phyloP scores from a whole-genome alignment of 1,140 invertebrate genomes.

The Oncopeltus fasciatus region DNA sequence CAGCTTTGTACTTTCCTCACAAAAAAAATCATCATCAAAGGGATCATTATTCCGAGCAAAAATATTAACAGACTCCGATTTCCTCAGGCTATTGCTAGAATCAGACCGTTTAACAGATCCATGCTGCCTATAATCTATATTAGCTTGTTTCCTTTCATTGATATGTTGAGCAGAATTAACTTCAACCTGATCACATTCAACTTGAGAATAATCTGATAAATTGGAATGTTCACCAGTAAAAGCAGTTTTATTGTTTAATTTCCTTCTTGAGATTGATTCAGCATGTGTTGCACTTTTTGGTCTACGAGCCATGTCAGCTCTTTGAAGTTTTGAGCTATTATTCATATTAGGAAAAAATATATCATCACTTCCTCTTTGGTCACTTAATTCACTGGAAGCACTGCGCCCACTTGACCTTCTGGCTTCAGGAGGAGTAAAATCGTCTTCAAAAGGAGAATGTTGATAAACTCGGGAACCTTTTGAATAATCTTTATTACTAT shows the following conservation, averaged over 20 bases:
- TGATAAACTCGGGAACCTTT: slow-evolving; percentile 27
- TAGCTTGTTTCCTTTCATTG: slow-evolving; percentile 10
- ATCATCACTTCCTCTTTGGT: slow-evolving; percentile 24
- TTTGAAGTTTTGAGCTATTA: background rate
- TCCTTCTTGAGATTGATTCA: background rate
- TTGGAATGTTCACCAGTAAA: background rate
- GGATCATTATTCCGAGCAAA: slow-evolving; percentile 66
- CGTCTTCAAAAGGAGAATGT: slow-evolving; percentile 53
- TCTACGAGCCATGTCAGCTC: background rate
- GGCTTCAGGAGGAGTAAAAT: slow-evolving; percentile 43
- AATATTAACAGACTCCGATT: slow-evolving; percentile 76
- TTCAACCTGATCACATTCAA: slow-evolving; percentile 13
- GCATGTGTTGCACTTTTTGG: slow-evolving; percentile 14
- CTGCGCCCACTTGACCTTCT: slow-evolving; percentile 23
- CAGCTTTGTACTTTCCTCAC: slow-evolving; percentile 31
- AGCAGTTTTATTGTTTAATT: background rate
- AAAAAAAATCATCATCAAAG: slow-evolving; percentile 74
- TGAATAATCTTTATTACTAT: background rate
- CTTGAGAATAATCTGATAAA: background rate
- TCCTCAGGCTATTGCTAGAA: slow-evolving; percentile 33
- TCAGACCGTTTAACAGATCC: slow-evolving; percentile 30
- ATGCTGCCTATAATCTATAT: slow-evolving; percentile 17
- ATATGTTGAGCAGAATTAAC: slow-evolving; percentile 11
- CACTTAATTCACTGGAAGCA: slow-evolving; percentile 28
- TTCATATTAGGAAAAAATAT: slow-evolving; percentile 9